Conservation (phyloP, 2,888 invertebrate genomes). For the Encarsia formosa region DNA sequence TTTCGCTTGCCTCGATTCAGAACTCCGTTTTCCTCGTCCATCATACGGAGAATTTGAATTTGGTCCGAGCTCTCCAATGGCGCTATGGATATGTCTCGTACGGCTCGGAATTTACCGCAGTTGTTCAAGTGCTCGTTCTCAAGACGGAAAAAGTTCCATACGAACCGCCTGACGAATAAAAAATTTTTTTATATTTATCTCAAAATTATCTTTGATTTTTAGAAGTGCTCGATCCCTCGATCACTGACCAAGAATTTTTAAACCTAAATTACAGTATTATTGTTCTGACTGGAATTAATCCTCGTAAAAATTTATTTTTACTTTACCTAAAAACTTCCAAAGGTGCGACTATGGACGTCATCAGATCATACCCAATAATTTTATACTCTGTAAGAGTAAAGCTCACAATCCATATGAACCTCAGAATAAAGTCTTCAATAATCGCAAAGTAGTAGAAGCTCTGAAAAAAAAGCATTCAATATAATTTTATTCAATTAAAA, state of each 20-base stretch:
- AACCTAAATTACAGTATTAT: no score
- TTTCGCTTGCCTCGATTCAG: constrained; percentile 64
- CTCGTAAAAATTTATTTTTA: no score
- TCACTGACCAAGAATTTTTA: no score
- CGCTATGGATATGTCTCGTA: constrained; percentile 93
- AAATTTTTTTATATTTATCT: neutral
- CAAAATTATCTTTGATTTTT: no score
- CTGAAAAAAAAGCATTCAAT: constrained; percentile 54
- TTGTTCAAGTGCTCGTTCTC: constrained; percentile 99
- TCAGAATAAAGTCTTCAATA: constrained; percentile 85
- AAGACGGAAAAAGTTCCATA: constrained; percentile 99
- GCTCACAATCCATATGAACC: constrained; percentile 91
- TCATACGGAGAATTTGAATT: constrained; percentile 84
- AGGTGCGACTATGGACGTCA: constrained; percentile 78
- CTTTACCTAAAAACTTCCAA: constrained; percentile 86
- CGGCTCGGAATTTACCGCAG: constrained; percentile 97
- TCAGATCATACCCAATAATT: constrained; percentile 71
- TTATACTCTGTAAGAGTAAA: constrained; percentile 79
- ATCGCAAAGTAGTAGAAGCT: constrained; percentile 95
- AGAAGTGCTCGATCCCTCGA: no score
- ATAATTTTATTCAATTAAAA: constrained; percentile 7
- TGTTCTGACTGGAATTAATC: no score
- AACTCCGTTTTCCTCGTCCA: constrained; percentile 91
- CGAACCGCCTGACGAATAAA: constrained; percentile 68
- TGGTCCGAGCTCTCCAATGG: constrained; percentile 92